Evolutionary conservation across 2,113 vertebrate genomes (phyloP).

Genomic region (Sisor rabdophorus): DNA sequence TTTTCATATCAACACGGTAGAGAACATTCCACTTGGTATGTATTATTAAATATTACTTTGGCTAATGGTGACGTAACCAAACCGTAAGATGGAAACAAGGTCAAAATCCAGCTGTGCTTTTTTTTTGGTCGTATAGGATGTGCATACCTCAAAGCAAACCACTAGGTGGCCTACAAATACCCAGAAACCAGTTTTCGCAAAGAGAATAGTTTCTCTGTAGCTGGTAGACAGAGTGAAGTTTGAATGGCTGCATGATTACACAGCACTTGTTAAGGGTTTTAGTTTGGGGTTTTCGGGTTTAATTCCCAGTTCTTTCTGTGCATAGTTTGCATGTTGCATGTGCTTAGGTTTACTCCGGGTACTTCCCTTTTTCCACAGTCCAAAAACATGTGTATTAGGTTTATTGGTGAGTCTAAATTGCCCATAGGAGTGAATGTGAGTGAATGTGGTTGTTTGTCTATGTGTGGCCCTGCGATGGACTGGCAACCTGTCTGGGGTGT

Average conservation of each 20-base stretch:
- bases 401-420: too few species aligned
- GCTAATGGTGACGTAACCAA: neutral
- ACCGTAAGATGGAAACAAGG: neutral
- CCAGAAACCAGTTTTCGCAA: neutral
- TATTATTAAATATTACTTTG: too few species aligned
- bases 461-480: too few species aligned
- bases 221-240: neutral
- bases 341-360: too few species aligned
- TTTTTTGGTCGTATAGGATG: neutral
- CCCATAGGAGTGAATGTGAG: too few species aligned
- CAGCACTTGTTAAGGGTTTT: slow-evolving; percentile 14
- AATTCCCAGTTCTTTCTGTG: too few species aligned
- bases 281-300: slow-evolving; percentile 32
- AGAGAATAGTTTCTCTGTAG: neutral
- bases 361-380: too few species aligned
- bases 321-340: too few species aligned
- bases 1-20: neutral
- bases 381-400: too few species aligned
- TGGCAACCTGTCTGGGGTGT: too few species aligned
- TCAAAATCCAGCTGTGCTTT: slow-evolving; percentile 27
- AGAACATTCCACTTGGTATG: neutral
- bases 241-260: slow-evolving; percentile 14
- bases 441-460: too few species aligned
- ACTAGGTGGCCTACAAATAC: slow-evolving; percentile 43
- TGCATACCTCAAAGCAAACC: slow-evolving; percentile 14